Percentiles rank a stretch among this genome's conserved stretches.
Evolutionary conservation across 2,113 vertebrate species (phyloP).

Genomic region (Coptodon bakossiorum): DNA sequence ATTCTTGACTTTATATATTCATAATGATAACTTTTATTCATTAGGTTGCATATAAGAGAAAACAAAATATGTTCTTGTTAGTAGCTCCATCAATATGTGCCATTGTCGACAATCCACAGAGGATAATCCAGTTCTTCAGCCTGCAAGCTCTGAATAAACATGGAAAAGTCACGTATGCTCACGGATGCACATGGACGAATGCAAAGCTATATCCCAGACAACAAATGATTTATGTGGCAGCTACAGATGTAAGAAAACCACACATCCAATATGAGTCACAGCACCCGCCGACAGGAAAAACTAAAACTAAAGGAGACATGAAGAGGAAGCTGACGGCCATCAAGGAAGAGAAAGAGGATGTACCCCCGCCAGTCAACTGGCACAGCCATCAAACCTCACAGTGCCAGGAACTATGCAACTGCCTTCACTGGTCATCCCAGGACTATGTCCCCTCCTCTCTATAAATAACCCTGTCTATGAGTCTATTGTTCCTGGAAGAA

Average conservation of each 20-base stretch:
- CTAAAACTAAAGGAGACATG: neutral
- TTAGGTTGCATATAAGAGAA: neutral
- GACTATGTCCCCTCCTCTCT: neutral
- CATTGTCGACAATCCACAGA: neutral
- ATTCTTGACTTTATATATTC: neutral
- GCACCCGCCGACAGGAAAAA: constrained; percentile 11
- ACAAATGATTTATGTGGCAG: constrained; percentile 12
- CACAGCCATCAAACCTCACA: constrained; percentile 23
- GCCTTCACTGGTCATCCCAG: constrained; percentile 25
- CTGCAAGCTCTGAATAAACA: neutral
- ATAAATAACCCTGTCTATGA: constrained; percentile 50
- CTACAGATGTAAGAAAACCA: constrained; percentile 7
- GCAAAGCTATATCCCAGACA: neutral
- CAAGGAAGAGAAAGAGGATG: constrained; percentile 55
- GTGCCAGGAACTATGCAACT: constrained; percentile 25
- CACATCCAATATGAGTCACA: constrained; percentile 14
- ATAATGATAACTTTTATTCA: neutral
- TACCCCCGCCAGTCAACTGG: constrained; percentile 38
- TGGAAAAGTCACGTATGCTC: neutral
- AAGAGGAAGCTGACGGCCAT: constrained; percentile 19
- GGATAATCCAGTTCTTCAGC: neutral
- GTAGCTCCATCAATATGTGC: neutral
- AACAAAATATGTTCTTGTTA: neutral
- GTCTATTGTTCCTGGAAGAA: constrained; percentile 51
- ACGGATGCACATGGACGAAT: neutral